Evolutionary conservation across 1,140 invertebrate species (phyloP).

Genomic region (Papilio polyxenes): DNA sequence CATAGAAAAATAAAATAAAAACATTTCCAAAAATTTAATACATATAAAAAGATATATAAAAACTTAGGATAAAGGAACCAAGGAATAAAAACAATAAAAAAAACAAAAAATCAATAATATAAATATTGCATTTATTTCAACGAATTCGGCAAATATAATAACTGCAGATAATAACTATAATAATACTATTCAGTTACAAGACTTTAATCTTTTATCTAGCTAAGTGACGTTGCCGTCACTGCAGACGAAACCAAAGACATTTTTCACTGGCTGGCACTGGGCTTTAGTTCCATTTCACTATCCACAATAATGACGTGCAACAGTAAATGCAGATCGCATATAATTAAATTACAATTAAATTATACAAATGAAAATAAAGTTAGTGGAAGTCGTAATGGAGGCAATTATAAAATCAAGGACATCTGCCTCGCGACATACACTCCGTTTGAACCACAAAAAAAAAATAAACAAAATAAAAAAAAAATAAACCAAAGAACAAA

Average conservation of each 20-base stretch:
- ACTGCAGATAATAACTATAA: slow-evolving; percentile 79
- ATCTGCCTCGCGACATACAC: slow-evolving; percentile 54
- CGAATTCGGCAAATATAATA: slow-evolving; percentile 80
- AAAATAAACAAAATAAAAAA: slow-evolving; percentile 70
- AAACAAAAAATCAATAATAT: slow-evolving; percentile 80
- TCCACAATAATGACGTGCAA: slow-evolving; percentile 71
- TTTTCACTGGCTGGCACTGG: slow-evolving; percentile 74
- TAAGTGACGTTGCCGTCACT: slow-evolving; percentile 48
- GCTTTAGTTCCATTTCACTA: slow-evolving; percentile 66
- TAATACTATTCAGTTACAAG: slow-evolving; percentile 79
- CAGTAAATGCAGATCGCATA: slow-evolving; percentile 78
- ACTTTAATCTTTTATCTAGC: slow-evolving; percentile 60
- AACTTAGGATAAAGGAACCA: slow-evolving; percentile 76
- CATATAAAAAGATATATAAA: slow-evolving; percentile 45
- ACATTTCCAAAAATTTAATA: slow-evolving; percentile 30
- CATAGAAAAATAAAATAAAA: slow-evolving; percentile 40
- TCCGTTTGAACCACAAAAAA: slow-evolving; percentile 61
- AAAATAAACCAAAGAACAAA: slow-evolving; percentile 73
- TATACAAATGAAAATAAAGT: slow-evolving; percentile 75
- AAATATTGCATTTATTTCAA: slow-evolving; percentile 81
- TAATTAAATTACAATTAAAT: slow-evolving; percentile 75
- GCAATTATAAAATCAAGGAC: slow-evolving; percentile 65
- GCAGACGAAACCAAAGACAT: slow-evolving; percentile 59
- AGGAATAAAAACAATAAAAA: slow-evolving; percentile 74
- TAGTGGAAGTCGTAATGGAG: slow-evolving; percentile 75